Base-by-base conservation (phyloP, 2,797 vertebrate species). In the Gambusia yucatana region DNA sequence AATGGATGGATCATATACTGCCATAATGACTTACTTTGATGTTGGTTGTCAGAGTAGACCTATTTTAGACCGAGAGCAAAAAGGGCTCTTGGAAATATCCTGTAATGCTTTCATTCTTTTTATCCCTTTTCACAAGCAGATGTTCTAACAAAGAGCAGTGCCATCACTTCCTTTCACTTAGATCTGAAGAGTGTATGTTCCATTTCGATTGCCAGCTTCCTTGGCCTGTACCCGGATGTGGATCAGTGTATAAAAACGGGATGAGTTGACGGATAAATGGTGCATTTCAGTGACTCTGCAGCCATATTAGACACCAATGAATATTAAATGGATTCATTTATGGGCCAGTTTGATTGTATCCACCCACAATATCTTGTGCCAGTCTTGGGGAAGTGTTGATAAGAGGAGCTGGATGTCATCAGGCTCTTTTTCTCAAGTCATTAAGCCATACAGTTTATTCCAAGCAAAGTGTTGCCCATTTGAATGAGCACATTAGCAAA, bases 351-450 rank as follows among this genome's bases (percentile, higher is more conserved):
- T 92, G 91, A 94, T 95, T 89, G 79, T 83, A 90, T 93, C 85
- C 88, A 88, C 90, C 87, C 90, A 92, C 87, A 85, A 83, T 88
- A 88, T 91, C 88, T 83, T 48, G 77, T 88, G 88, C 86, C 85
- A 86, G 88, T 88, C 92, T 88, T 85, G 87, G 84, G 87, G 88
- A 94, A 91, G 90, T 93, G 92, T 95, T 94, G 94, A 94, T 89
- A 88, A 94, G 86, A 86, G 92, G 67, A 89, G 89, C 92, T 93
- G 93, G 92, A 94, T 94, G 92, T 93, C 92, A 95, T 95, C 93
- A 94, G 83, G 88, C 88, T 92, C 91, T 90, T 93, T 95, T 95
- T 94, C 94, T 95, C 93, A 94, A 95, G 92, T 94, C 94, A 95
- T 95, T 95, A 95, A 95, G 91, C 87, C 83, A 86, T 94, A 91